These are phyloP conservation scores for Hedya salicella DNA, from an alignment of 2,888 invertebrate genomes.

Conservation along the genomic window DNA sequence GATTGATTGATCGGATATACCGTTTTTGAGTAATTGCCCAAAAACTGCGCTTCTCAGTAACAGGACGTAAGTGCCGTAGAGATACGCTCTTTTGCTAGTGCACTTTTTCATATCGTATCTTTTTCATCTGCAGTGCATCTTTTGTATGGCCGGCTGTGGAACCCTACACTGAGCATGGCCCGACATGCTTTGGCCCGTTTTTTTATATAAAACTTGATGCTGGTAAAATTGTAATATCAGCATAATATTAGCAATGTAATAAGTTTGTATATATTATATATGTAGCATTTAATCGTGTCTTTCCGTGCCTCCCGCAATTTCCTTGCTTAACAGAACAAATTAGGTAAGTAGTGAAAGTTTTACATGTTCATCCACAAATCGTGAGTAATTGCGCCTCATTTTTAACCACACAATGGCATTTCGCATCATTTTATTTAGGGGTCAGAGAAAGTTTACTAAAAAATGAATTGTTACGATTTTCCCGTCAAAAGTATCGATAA, in stretches of 20 bases:
- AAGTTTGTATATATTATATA: constrained; percentile 8
- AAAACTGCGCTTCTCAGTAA: no score
- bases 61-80: no score
- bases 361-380: constrained; percentile 36
- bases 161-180: no score
- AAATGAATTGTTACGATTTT: neutral
- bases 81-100: no score
- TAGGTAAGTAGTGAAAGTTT: constrained; percentile 41
- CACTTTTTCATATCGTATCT: no score
- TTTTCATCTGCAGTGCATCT: no score
- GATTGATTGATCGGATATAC: no score
- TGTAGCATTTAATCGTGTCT: constrained; percentile 23
- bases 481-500: constrained; percentile 8
- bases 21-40: no score
- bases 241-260: neutral
- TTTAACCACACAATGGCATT: constrained; percentile 42
- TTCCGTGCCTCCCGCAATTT: constrained; percentile 36
- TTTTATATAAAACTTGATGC: no score
- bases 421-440: constrained; percentile 41
- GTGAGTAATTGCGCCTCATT: constrained; percentile 43
- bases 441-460: constrained; percentile 41
- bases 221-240: no score
- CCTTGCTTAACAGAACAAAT: constrained; percentile 35
- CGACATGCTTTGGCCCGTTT: no score
- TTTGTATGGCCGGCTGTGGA: no score